These are phyloP conservation scores for Rhopilema esculentum DNA, from an alignment of 30 jellyfish, hydroid and myxozoan genomes.

Conservation along the genomic window DNA sequence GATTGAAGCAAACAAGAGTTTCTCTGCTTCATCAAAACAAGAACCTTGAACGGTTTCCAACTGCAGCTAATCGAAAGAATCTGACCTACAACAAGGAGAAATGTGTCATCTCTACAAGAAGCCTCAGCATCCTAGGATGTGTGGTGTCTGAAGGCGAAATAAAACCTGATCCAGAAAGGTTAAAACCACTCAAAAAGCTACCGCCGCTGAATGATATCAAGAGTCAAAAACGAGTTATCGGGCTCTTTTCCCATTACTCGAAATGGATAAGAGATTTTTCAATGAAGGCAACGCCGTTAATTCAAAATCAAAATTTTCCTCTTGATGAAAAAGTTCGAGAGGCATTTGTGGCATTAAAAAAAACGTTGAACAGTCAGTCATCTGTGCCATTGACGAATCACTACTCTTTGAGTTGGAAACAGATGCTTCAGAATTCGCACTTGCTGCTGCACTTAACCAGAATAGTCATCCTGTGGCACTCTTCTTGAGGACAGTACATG, in stretches of 20 bases:
- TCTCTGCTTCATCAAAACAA: constrained; percentile 61
- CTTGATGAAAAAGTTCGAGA: constrained; percentile 19
- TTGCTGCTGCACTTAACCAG: constrained; percentile 82
- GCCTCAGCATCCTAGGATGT: constrained; percentile 59
- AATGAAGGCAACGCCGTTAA: constrained; percentile 58
- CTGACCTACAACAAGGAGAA: constrained; percentile 65
- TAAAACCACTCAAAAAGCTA: constrained; percentile 61
- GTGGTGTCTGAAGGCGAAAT: constrained; percentile 29
- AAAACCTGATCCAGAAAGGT: constrained; percentile 84
- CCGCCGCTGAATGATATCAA: constrained; percentile 59
- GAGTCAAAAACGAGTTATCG: constrained; percentile 53
- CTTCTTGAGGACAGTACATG: constrained; percentile 60
- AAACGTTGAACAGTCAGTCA: constrained; percentile 21
- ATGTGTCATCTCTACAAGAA: constrained; percentile 29
- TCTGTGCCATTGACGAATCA: constrained; percentile 43
- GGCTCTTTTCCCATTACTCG: constrained; percentile 72
- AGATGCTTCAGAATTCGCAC: constrained; percentile 71
- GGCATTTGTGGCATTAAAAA: constrained; percentile 58
- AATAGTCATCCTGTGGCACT: constrained; percentile 81
- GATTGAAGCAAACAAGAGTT: constrained; percentile 56
- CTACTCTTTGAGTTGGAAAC: constrained; percentile 62
- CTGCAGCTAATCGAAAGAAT: constrained; percentile 33
- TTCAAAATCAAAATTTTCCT: constrained; percentile 50
- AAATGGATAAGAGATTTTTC: constrained; percentile 73
- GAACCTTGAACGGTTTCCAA: constrained; percentile 51